Evolutionary conservation across 2,797 vertebrate species (phyloP).

Genomic region (Poeciliopsis infans): DNA sequence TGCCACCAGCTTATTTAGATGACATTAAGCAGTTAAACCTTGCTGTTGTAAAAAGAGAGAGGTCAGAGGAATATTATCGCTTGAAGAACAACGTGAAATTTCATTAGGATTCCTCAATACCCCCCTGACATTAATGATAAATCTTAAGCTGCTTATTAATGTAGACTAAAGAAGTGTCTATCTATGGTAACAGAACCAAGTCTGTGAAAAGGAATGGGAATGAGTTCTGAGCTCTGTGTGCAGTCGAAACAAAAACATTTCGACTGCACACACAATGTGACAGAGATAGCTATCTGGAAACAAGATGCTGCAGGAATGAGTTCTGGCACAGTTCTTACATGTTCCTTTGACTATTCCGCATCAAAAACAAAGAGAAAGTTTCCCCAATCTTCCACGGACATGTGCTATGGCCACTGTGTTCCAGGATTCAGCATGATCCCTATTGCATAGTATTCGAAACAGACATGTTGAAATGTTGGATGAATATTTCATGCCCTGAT

Average conservation of each 20-base stretch:
- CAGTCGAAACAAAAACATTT: conserved; percentile 51
- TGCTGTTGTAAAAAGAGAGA: conserved; percentile 61
- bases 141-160: conserved; percentile 69
- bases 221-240: conserved; percentile 34
- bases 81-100: conserved; percentile 75
- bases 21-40: conserved; percentile 73
- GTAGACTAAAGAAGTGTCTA: conserved; percentile 64
- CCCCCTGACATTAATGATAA: conserved; percentile 76
- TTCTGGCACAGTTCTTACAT: conserved; percentile 22
- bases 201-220: conserved; percentile 47
- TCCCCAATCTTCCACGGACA: conserved; percentile 1
- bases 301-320: conserved; percentile 33
- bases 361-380: conserved; percentile 18
- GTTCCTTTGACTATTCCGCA: conserved; percentile 18
- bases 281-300: conserved; percentile 49
- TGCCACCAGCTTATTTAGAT: conserved; percentile 65
- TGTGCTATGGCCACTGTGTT: conserved; percentile 18
- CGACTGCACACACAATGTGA: conserved; percentile 35
- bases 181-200: conserved; percentile 54
- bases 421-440: conserved; percentile 26
- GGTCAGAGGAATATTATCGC: conserved; percentile 74
- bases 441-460: conserved; percentile 63
- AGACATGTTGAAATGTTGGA: conserved; percentile 64
- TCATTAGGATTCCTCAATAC: conserved; percentile 77
- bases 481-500: conserved; percentile 79